Evolutionary conservation across 2,797 vertebrate genomes (phyloP), one percentile per base, ranked within the genome.

Genomic region (Taenioides sp.): DNA sequence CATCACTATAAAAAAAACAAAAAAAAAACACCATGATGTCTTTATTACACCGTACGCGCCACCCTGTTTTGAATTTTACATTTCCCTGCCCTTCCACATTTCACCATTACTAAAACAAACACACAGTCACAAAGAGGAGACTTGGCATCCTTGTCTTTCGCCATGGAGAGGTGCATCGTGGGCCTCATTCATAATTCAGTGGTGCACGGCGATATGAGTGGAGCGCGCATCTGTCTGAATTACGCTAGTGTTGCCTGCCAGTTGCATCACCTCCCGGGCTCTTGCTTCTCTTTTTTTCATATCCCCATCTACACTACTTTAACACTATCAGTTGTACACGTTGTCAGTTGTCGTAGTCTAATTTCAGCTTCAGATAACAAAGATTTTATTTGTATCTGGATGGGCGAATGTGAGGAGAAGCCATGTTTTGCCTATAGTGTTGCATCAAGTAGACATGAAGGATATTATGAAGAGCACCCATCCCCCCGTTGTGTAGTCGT

Each of bases 151-250:
- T 37, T 20, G 2, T 63, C 64, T 86, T 85, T 76, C 78, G 76
- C 78, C 64, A 55, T 77, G 78, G 83, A 78, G 82, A 84, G 81
- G 85, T 86, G 80, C 87, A 85, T 57, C 70, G 34, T 11, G 74
- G 84, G 85, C 85, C 88, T 93, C 92, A 92, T 92, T 92, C 88
- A 91, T 92, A 91, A 93, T 93, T 93, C 89, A 92, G 87, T 89
- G 86, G 87, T 84, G 85, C 91, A 82, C 89, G 80, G 87, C 69
- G 70, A 91, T 92, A 88, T 84, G 86, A 90, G 89, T 84, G 81
- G 83, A 86, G 86, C 83, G 84, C 81, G 88, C 89, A 87, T 92
- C 91, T 91, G 89, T 91, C 89, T 93, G 89, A 88, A 91, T 92
- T 89, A 92, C 86, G 77, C 88, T 81, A 84, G 89, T 72, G 77